Percentiles rank a stretch among this genome's conserved stretches.
Evolutionary conservation across 1,140 invertebrate species (phyloP).

Genomic region (Adoxophyes honmai): DNA sequence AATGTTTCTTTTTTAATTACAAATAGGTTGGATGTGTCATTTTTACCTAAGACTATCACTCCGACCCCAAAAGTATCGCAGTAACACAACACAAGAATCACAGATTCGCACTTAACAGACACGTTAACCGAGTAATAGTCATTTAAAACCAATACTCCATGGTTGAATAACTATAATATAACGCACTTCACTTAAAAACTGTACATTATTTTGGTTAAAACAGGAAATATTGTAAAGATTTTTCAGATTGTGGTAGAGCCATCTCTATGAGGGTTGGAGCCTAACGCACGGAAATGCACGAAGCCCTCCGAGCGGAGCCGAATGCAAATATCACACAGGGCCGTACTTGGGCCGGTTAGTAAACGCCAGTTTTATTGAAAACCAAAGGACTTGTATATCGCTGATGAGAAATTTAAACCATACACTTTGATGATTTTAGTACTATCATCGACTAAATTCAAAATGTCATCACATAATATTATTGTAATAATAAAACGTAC

Average conservation of each 20-base stretch:
- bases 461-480: too few species aligned
- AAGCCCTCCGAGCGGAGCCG: constrained; percentile 49
- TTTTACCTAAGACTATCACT: constrained; percentile 6
- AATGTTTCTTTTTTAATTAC: too few species aligned
- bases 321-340: constrained; percentile 59
- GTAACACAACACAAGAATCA: not conserved
- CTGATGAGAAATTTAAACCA: too few species aligned
- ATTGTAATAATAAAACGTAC: too few species aligned
- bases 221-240: constrained; percentile 62
- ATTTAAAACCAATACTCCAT: constrained; percentile 3
- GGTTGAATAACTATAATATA: not conserved
- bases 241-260: constrained; percentile 55
- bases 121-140: constrained; percentile 21
- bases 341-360: constrained; percentile 26
- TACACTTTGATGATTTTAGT: too few species aligned
- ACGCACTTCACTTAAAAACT: constrained; percentile 30
- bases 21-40: not conserved
- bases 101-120: constrained; percentile 6
- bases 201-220: constrained; percentile 34
- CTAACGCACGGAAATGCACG: constrained; percentile 58
- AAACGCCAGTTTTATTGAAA: too few species aligned
- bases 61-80: not conserved
- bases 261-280: constrained; percentile 67
- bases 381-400: too few species aligned
- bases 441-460: too few species aligned